Base-by-base conservation (phyloP, 2,888 invertebrate genomes). In the Autographa pulchrina region DNA sequence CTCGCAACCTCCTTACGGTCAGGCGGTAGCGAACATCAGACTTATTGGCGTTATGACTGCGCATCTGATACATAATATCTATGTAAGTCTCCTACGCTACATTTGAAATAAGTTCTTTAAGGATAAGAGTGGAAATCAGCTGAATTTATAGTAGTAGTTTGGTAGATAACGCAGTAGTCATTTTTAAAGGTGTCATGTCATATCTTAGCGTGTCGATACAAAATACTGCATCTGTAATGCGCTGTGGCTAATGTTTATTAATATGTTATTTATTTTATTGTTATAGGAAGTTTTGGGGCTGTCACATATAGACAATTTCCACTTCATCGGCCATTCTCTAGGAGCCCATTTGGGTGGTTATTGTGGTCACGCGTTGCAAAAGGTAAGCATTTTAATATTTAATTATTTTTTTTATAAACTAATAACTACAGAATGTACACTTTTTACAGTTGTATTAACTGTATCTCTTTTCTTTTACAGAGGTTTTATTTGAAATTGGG, bases 21-120 rank as follows among this genome's bases (percentile, higher is more conserved):
- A 99, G 91, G 99, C 99, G 0, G 98, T 98, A 2, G 98, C 99
- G 0, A 99, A 99, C 88, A 98, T 98, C 25, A 96, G 99, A 65
- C 95, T 99, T 16, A 97, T 99, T 1, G 99, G 98, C 0, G 97
- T 97, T 0, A 98, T 99, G 92, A 97, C 98, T 0, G 98, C 98
- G 0, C 97, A 98, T 90, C 93, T 99, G 31, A 94, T 96, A 65
- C 96, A 92, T 77, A 94, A 94, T 89, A 87, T 97, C 62, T 96
- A 96, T 88, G 96, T 96, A 86, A 94, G 96, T 73, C 64, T 41
- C 25, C 7, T 25, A 25, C 25, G 1, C 1, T 2, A 25, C 2
- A 35, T 32, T 32, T 32, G 32, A 35, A 35, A 25, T 25, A 25
- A 25, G 25, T 25, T 25, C 25, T 25, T 25, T 25, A 25, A 25